phyloP scores from a whole-genome alignment of 2,888 invertebrate genomes.

The Torymus tubicola region DNA sequence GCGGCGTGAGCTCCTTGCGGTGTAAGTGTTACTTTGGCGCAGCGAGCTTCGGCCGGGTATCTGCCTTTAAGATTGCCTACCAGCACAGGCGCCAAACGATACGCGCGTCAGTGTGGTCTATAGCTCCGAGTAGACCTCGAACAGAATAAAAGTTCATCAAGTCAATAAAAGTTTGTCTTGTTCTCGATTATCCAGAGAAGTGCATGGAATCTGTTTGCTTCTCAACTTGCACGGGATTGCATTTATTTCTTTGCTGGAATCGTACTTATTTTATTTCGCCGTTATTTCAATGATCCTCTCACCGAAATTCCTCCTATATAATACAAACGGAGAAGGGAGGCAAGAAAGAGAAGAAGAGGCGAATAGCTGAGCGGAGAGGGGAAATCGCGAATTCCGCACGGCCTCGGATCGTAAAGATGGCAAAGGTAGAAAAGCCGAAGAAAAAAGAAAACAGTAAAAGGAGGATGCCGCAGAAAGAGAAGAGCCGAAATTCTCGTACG shows the following conservation, averaged over 20 bases:
- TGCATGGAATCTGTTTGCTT: too few relatives aligned
- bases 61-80: too few relatives aligned
- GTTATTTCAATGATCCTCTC: slow-evolving; percentile 36
- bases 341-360: background rate
- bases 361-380: slow-evolving; percentile 1
- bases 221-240: too few relatives aligned
- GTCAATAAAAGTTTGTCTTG: too few relatives aligned
- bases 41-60: too few relatives aligned
- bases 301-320: slow-evolving; percentile 7
- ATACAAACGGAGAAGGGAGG: background rate
- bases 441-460: slow-evolving; percentile 23
- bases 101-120: too few relatives aligned
- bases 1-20: too few relatives aligned
- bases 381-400: slow-evolving; percentile 47
- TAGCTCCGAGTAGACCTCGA: too few relatives aligned
- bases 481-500: slow-evolving; percentile 45
- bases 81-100: too few relatives aligned
- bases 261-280: background rate
- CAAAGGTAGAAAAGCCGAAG: background rate
- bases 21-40: too few relatives aligned
- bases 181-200: too few relatives aligned
- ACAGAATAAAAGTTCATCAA: too few relatives aligned
- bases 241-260: slow-evolving; percentile 20
- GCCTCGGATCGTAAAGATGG: background rate
- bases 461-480: slow-evolving; percentile 15